A percentile compares a stretch with the other conserved stretches of the same genome.
Evolutionary conservation across 1,140 invertebrate genomes (phyloP).

Genomic region (Tetramorium parvispinum): DNA sequence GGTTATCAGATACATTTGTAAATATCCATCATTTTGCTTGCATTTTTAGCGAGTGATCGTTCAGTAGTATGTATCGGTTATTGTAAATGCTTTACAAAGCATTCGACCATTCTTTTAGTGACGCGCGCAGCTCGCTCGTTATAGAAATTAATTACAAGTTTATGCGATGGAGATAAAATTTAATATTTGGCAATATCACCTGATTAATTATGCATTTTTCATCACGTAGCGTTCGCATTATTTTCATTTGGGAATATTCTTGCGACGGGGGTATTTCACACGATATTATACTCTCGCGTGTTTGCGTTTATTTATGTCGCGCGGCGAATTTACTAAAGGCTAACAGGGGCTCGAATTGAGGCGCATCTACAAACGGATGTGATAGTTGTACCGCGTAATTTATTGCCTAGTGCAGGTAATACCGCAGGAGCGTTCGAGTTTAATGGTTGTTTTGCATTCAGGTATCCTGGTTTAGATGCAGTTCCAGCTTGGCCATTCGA

Average conservation of each 20-base stretch:
- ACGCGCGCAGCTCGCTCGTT: neutral
- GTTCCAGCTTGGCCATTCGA: constrained; percentile 59
- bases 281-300: constrained; percentile 13
- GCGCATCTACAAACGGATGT: constrained; percentile 45
- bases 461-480: constrained; percentile 70
- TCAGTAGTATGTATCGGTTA: neutral
- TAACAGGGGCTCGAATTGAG: constrained; percentile 49
- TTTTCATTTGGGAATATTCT: constrained; percentile 23
- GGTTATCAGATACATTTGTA: neutral
- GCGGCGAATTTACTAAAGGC: constrained; percentile 56
- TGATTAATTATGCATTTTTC: constrained; percentile 36
- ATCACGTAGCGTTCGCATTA: neutral
- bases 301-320: constrained; percentile 54
- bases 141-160: constrained; percentile 17
- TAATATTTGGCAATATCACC: constrained; percentile 22
- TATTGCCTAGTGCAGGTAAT: constrained; percentile 43
- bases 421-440: constrained; percentile 34
- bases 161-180: constrained; percentile 30
- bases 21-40: neutral
- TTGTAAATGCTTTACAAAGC: constrained; percentile 9
- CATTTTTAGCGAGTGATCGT: neutral
- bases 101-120: constrained; percentile 5
- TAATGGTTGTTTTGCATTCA: constrained; percentile 56
- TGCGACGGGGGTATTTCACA: constrained; percentile 31
- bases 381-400: constrained; percentile 56